Conservation (phyloP, 2,888 invertebrate species). For the Saturnia japonica region DNA sequence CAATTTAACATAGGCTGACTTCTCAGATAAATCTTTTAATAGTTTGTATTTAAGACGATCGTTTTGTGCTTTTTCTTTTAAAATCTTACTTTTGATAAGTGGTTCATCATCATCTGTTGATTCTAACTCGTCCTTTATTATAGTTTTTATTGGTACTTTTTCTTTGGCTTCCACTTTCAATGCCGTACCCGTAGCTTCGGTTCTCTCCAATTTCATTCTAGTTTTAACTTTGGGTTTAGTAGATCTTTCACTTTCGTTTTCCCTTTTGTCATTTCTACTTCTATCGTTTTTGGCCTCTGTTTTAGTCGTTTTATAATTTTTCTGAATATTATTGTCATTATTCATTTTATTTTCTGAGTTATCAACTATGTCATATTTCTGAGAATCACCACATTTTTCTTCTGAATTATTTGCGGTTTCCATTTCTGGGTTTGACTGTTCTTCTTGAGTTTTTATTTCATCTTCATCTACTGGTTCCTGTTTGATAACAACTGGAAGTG, state of each 20-base stretch:
- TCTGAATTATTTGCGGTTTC: slow-evolving; percentile 24
- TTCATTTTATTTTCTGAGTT: slow-evolving; percentile 22
- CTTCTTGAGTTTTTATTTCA: slow-evolving; percentile 42
- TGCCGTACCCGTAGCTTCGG: slow-evolving; percentile 31
- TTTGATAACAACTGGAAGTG: slow-evolving; percentile 44
- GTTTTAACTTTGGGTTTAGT: slow-evolving; percentile 49
- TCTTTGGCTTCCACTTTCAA: slow-evolving; percentile 53
- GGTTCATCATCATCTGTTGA: slow-evolving; percentile 74
- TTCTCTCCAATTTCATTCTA: slow-evolving; percentile 50
- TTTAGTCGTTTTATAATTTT: slow-evolving; percentile 27
- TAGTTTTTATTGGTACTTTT: slow-evolving; percentile 44
- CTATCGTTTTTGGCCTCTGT: slow-evolving; percentile 42
- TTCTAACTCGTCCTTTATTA: slow-evolving; percentile 64
- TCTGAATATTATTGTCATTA: slow-evolving; percentile 23
- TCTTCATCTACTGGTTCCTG: slow-evolving; percentile 70
- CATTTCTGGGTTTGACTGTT: slow-evolving; percentile 24
- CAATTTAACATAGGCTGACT: slow-evolving; percentile 74
- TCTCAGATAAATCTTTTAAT: slow-evolving; percentile 72
- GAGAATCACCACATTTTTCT: slow-evolving; percentile 19
- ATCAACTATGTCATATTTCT: not conserved
- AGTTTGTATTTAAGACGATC: slow-evolving; percentile 67
- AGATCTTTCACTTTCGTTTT: slow-evolving; percentile 48
- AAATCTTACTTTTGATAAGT: slow-evolving; percentile 68
- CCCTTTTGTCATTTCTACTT: slow-evolving; percentile 45
- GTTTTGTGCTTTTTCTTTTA: slow-evolving; percentile 66